phyloP scores from a whole-genome alignment of 2,888 invertebrate species.

The Aphodius granarius region DNA sequence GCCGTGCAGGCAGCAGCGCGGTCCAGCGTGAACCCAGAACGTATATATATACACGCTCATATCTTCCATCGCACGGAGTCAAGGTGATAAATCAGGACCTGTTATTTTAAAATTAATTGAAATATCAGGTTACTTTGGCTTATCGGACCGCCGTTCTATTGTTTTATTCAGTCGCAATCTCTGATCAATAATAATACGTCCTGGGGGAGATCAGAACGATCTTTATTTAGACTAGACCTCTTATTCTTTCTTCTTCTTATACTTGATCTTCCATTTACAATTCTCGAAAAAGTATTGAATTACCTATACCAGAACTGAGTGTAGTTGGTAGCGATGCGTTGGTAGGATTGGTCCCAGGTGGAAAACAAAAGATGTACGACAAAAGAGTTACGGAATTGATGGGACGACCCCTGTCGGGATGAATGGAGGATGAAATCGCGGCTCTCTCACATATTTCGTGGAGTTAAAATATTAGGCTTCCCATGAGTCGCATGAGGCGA shows the following conservation, averaged over 20 bases:
- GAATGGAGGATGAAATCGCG: not conserved
- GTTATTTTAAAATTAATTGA: constrained; percentile 52
- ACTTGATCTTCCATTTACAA: not conserved
- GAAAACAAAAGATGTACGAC: not conserved
- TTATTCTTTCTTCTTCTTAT: not conserved
- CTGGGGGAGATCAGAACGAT: constrained; percentile 2
- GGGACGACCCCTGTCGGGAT: not conserved
- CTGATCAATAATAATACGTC: constrained; percentile 32
- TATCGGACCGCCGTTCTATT: constrained; percentile 44
- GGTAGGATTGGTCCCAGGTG: not conserved
- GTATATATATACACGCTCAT: constrained; percentile 51
- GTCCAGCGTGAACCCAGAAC: constrained; percentile 47
- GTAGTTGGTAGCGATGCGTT: not conserved
- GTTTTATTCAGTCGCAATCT: constrained; percentile 41
- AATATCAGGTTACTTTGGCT: constrained; percentile 50
- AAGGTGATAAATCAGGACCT: constrained; percentile 50
- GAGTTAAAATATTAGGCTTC: not conserved
- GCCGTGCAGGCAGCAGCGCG: constrained; percentile 48
- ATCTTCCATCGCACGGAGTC: constrained; percentile 53
- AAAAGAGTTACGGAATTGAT: not conserved
- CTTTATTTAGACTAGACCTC: not conserved
- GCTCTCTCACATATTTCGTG: not conserved
- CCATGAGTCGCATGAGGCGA: not conserved
- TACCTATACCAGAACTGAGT: not conserved
- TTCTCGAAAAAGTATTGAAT: not conserved